A percentile compares a stretch with the other conserved stretches of the same genome.
These are phyloP conservation scores for Australoheros facetus DNA, from an alignment of 2,797 vertebrate species.

Conservation along the genomic window DNA sequence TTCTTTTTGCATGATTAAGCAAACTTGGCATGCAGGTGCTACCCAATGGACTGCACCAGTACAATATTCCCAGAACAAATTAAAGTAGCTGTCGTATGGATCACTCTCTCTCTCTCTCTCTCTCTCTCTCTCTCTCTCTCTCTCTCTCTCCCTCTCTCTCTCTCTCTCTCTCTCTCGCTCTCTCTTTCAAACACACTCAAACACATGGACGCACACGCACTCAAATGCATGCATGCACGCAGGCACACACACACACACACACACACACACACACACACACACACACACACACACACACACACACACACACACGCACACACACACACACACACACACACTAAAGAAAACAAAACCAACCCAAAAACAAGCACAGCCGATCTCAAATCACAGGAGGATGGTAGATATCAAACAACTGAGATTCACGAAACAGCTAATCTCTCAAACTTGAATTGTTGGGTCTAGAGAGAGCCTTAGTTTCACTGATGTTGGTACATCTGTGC, in stretches of 20 bases:
- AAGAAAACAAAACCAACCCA: constrained; percentile 7
- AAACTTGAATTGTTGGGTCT: constrained; percentile 38
- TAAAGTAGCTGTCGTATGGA: constrained; percentile 80
- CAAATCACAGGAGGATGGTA: constrained; percentile 47
- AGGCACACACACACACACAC: rapidly evolving
- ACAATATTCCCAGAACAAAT: constrained; percentile 84
- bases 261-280: not conserved
- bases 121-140: not conserved
- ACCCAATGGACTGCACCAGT: constrained; percentile 74
- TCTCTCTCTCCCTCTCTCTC: constrained; percentile 49
- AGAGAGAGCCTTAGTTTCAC: constrained; percentile 32
- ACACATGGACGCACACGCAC: not conserved
- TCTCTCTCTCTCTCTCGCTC: not conserved
- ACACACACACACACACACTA: not conserved
- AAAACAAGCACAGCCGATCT: constrained; percentile 47
- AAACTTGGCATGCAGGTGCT: constrained; percentile 82
- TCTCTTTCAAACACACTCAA: not conserved
- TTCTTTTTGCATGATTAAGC: constrained; percentile 85
- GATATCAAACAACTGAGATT: constrained; percentile 61
- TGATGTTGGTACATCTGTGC: constrained; percentile 34
- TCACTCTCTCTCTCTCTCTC: constrained; percentile 61
- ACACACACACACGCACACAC: not conserved
- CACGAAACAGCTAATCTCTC: constrained; percentile 50
- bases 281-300: not conserved
- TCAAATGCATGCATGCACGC: not conserved